Base-by-base conservation (phyloP, 2,888 invertebrate genomes). In the Polietes domitor region DNA sequence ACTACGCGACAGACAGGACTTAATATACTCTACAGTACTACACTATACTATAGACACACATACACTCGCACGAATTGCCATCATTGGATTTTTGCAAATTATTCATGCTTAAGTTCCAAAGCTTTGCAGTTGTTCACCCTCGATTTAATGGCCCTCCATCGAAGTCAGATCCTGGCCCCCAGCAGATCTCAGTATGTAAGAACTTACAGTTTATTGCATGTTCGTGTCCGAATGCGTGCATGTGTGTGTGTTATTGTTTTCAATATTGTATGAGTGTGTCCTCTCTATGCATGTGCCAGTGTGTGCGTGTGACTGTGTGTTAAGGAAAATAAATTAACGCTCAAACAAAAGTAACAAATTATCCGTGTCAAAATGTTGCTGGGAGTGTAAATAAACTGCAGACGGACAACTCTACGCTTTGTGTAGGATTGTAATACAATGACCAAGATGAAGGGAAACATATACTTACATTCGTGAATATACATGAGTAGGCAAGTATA, bases 381-480 rank as follows among this genome's bases (percentile, higher is more conserved):
- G 47, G n/a, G 61, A 61, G 61, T 61, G 61, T 61, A 61, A 61
- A 61, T 61, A 61, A 61, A 61, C 32, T 26, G n/a, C 47, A 47
- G 15, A 47, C 15, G 47, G 47, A 0, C n/a, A n/a, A n/a, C n/a
- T n/a, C n/a, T n/a, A n/a, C n/a, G n/a, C n/a, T n/a, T n/a, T n/a
- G n/a, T 47, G 47, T 47, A n/a, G n/a, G n/a, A 7, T n/a, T 47
- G 47, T n/a, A 1, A 12, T n/a, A 61, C 53, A 21, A 55, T 19
- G 53, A 17, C 61, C n/a, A 61, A n/a, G 61, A 61, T 58, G 24
- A 24, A 47, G 15, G 15, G n/a, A 47, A n/a, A n/a, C n/a, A n/a
- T n/a, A n/a, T n/a, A n/a, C n/a, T n/a, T n/a, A n/a, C n/a, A n/a
- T n/a, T n/a, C n/a, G n/a, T n/a, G n/a, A n/a, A n/a, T n/a, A n/a